Evolutionary conservation across 2,888 invertebrate species (phyloP), one percentile per base, ranked within the genome.

Genomic region (Pyrgus malvae): DNA sequence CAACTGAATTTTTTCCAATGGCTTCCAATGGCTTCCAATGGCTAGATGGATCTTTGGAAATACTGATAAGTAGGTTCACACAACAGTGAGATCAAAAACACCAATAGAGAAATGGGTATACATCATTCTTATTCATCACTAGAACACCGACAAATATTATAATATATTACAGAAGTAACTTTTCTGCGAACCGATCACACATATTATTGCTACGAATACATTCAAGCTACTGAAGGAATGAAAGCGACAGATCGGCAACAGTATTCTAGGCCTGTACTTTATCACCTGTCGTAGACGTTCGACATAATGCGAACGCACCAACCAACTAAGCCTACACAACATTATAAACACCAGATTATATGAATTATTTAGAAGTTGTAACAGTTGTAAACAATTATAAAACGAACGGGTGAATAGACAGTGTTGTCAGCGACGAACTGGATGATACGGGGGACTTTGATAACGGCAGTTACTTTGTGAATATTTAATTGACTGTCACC

Each of bases 401-500:
- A 83, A 73, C 50, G 67, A 72, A 64, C 64, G 70, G 67, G 66
- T 66, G 57, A 62, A 61, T 67, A 61, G 38, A 35, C 59, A 38
- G 62, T 60, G 55, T 62, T 58, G 63, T 57, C 58, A 64, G 61
- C 60, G 61, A 49, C 37, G 57, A 55, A 51, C 56, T 49, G 57
- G 48, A 50, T 53, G 48, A 48, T 49, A 56, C 57, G 56, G 67
- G 45, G 53, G 40, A 59, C 57, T 60, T 60, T 57, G 51, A 62
- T 57, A 67, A 48, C 68, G 65, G 75, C 72, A 77, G 74, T 77
- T 69, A 56, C 59, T 58, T 55, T 58, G 62, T 58, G 57, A 63
- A 65, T 67, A 65, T 62, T 66, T 88, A 86, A 89, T 85, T 88
- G 86, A 88, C 87, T 71, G 78, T 80, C 83, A 80, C 78, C 64